Evolutionary conservation across 2,888 invertebrate genomes (phyloP).

Genomic region (Tenthredo distinguenda): DNA sequence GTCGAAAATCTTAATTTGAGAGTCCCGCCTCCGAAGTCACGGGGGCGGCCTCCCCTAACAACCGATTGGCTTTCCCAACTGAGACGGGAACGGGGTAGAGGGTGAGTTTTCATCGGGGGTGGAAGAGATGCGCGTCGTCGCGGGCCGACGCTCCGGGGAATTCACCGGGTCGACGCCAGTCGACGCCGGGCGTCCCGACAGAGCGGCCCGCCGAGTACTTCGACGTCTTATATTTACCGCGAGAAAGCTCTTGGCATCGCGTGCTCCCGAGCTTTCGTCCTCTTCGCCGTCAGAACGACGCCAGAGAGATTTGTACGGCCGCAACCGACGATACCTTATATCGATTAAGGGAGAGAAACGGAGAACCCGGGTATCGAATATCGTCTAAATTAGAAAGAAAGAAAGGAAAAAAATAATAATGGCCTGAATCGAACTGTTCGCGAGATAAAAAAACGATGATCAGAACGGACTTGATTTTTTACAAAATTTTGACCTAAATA

Average conservation of each 20-base stretch:
- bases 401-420: not conserved
- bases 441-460: conserved; percentile 55
- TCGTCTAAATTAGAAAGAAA: not conserved
- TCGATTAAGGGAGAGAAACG: conserved; percentile 20
- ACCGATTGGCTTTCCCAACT: conserved; percentile 70
- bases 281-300: conserved; percentile 56
- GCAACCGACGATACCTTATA: conserved; percentile 50
- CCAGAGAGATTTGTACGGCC: conserved; percentile 53
- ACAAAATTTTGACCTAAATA: conserved; percentile 61
- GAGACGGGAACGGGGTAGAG: conserved; percentile 47
- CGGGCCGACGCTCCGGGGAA: conserved; percentile 61
- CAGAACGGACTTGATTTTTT: conserved; percentile 64
- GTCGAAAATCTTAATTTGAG: conserved; percentile 77
- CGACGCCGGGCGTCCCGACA: conserved; percentile 75
- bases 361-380: not conserved
- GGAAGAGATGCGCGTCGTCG: conserved; percentile 71
- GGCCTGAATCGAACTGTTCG: not conserved
- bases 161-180: conserved; percentile 67
- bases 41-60: conserved; percentile 69
- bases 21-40: conserved; percentile 70
- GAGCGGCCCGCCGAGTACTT: conserved; percentile 54
- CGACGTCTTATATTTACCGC: not conserved
- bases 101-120: conserved; percentile 59
- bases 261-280: conserved; percentile 52
- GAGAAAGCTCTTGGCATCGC: not conserved